phyloP scores from a whole-genome alignment of 2,797 vertebrate genomes.

The Salarias fasciatus region DNA sequence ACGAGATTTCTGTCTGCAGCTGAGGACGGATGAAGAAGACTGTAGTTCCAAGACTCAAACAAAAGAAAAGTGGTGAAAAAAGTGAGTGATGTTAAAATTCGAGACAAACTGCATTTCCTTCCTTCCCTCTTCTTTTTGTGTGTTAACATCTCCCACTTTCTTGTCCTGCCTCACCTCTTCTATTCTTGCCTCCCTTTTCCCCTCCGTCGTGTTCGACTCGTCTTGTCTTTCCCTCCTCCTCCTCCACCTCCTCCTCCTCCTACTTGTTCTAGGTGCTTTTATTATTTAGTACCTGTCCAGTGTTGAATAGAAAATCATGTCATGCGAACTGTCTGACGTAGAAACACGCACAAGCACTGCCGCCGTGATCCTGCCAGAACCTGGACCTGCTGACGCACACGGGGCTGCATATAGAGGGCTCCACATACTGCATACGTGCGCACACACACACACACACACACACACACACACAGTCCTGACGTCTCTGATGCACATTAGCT shows the following conservation, averaged over 20 bases:
- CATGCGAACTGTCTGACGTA: constrained; percentile 49
- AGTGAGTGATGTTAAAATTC: constrained; percentile 29
- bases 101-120: constrained; percentile 8
- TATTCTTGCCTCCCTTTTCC: constrained; percentile 21
- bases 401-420: constrained; percentile 28
- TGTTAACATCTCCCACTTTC: too few species aligned
- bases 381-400: constrained; percentile 39
- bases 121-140: background rate
- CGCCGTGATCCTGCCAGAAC: constrained; percentile 16
- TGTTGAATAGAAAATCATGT: constrained; percentile 63
- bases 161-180: constrained; percentile 6
- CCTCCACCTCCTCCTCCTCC: constrained; percentile 20
- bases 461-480: constrained; percentile 38
- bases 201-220: constrained; percentile 31
- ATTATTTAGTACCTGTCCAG: constrained; percentile 79
- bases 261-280: constrained; percentile 59
- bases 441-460: background rate
- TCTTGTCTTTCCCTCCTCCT: constrained; percentile 37
- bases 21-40: constrained; percentile 8
- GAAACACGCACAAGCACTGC: constrained; percentile 9
- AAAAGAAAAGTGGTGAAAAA: too few species aligned
- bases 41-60: too few species aligned
- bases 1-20: constrained; percentile 14
- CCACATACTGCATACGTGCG: constrained; percentile 45
- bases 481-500: constrained; percentile 74